phyloP scores from a whole-genome alignment of 2,797 vertebrate genomes.

The Dromococcyx pavoninus region DNA sequence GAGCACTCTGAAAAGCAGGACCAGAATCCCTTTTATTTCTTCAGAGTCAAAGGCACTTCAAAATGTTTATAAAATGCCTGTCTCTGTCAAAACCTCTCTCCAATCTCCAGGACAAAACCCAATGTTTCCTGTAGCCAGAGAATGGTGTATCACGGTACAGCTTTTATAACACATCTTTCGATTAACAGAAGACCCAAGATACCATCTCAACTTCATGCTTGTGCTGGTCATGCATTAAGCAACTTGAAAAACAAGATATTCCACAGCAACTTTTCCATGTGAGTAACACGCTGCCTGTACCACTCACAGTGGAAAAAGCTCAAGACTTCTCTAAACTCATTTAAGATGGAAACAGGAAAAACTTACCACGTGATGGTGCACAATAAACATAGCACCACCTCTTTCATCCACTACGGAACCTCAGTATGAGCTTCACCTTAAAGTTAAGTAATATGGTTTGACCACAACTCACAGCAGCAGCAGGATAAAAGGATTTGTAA shows the following conservation, averaged over 20 bases:
- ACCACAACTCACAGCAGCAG: neutral
- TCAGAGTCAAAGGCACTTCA: neutral
- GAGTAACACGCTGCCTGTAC: neutral
- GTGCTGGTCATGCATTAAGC: rapidly evolving
- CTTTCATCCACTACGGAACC: neutral
- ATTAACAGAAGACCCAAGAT: neutral
- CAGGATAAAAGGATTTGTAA: neutral
- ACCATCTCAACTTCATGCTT: neutral
- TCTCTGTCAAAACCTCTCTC: neutral
- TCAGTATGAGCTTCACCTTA: neutral
- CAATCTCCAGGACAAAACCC: neutral
- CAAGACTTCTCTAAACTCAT: neutral
- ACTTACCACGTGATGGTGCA: neutral
- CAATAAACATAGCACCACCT: neutral
- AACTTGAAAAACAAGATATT: neutral
- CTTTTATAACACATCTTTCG: neutral
- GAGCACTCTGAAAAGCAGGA: neutral
- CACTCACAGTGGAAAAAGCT: neutral
- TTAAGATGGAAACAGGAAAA: neutral
- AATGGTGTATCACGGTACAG: neutral
- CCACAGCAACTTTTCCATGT: neutral
- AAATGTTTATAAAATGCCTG: neutral
- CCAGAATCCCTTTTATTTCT: neutral
- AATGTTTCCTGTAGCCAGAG: neutral
- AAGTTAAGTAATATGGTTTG: neutral